Evolutionary conservation across 2,888 invertebrate species (phyloP).

Genomic region (Perizoma flavofasciatum): DNA sequence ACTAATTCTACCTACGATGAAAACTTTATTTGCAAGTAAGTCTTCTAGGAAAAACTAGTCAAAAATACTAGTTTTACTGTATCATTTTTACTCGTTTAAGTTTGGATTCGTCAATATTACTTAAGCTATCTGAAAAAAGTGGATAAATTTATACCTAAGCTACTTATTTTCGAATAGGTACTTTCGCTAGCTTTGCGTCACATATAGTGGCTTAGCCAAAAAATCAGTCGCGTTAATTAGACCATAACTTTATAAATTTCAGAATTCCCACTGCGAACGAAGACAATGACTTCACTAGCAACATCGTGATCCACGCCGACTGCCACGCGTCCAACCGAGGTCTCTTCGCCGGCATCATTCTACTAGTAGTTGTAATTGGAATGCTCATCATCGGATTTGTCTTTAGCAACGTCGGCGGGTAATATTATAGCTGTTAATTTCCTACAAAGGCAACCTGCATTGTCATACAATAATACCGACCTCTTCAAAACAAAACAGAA

Average conservation of each 20-base stretch:
- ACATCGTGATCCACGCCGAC: conserved; percentile 87
- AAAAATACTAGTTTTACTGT: too few relatives aligned
- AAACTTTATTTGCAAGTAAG: conserved; percentile 69
- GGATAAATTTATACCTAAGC: too few relatives aligned
- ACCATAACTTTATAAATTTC: conserved; percentile 16
- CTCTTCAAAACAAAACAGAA: background rate
- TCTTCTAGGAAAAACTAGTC: conserved; percentile 10
- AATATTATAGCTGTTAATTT: conserved; percentile 31
- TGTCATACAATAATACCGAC: too few relatives aligned
- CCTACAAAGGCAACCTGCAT: too few relatives aligned
- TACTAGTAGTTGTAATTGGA: conserved; percentile 78
- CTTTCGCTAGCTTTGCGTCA: too few relatives aligned
- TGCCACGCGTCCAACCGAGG: conserved; percentile 91
- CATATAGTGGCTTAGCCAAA: too few relatives aligned
- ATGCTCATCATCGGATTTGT: conserved; percentile 76
- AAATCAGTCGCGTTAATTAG: too few relatives aligned
- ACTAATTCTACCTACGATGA: conserved; percentile 60
- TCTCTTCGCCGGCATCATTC: conserved; percentile 87
- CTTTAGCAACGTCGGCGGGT: conserved; percentile 77
- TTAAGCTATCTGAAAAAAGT: too few relatives aligned
- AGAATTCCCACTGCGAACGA: conserved; percentile 75
- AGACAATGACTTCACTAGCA: conserved; percentile 80
- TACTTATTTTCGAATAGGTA: too few relatives aligned
- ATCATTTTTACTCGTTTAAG: too few relatives aligned
- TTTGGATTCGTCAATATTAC: too few relatives aligned